Conservation (phyloP, 2,888 invertebrate genomes). For the Phyto melanocephala region DNA sequence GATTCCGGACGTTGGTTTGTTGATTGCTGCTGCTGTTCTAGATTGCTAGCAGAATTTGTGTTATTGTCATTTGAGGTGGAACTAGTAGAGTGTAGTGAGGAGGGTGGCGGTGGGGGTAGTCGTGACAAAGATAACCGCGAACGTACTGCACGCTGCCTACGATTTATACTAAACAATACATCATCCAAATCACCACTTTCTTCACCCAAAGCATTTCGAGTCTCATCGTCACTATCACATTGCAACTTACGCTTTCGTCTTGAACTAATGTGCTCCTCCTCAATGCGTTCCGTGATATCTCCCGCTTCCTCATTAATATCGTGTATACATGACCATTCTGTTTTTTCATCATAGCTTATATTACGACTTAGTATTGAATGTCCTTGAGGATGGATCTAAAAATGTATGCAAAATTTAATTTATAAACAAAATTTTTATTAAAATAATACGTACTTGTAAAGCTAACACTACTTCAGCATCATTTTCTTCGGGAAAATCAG, state of each 20-base stretch:
- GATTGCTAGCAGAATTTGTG: conserved; percentile 24
- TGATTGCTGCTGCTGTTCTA: conserved; percentile 27
- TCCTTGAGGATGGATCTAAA: conserved; percentile 78
- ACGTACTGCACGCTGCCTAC: conserved; percentile 56
- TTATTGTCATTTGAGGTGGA: conserved; percentile 46
- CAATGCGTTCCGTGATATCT: conserved; percentile 75
- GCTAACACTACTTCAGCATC: conserved; percentile 95
- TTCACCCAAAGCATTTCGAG: conserved; percentile 49
- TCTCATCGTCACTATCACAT: conserved; percentile 68
- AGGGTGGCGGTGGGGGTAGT: conserved; percentile 52
- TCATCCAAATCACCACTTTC: conserved; percentile 60
- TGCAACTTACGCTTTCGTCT: conserved; percentile 69
- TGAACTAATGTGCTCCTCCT: conserved; percentile 62
- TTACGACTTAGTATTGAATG: conserved; percentile 94
- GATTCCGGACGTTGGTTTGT: conserved; percentile 67
- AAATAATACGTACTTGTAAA: conserved; percentile 81
- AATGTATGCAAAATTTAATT: neutral
- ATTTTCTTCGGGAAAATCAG: conserved; percentile 91
- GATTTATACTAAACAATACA: conserved; percentile 59
- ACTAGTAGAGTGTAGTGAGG: conserved; percentile 46
- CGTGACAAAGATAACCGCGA: conserved; percentile 47
- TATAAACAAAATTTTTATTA: neutral
- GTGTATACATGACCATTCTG: conserved; percentile 97
- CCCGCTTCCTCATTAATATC: conserved; percentile 87
- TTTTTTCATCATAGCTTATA: conserved; percentile 90